Conservation (phyloP, 2,888 invertebrate genomes). For the Parnassius glacialis region DNA sequence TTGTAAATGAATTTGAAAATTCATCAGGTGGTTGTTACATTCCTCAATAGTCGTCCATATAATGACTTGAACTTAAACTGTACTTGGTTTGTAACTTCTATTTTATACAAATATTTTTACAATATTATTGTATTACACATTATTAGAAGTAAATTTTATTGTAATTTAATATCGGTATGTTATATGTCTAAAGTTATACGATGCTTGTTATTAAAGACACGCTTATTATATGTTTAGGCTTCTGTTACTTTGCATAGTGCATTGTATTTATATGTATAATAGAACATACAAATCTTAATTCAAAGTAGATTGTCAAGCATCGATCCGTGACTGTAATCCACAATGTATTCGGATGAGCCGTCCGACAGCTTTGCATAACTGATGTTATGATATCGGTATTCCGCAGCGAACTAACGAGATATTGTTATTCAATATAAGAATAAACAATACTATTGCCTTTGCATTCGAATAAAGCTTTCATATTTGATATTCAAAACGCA, state of each 20-base stretch:
- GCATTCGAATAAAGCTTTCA: conserved; percentile 56
- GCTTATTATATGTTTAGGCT: not conserved
- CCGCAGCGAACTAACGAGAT: conserved; percentile 37
- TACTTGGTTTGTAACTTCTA: too few species aligned
- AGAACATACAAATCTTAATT: conserved; percentile 26
- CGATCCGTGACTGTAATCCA: conserved; percentile 31
- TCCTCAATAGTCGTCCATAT: too few species aligned
- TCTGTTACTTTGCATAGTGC: not conserved
- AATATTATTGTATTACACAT: too few species aligned
- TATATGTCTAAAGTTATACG: too few species aligned
- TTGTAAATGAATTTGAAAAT: too few species aligned
- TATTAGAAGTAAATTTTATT: too few species aligned
- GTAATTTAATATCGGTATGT: too few species aligned
- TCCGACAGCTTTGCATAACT: conserved; percentile 34
- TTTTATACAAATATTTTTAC: too few species aligned
- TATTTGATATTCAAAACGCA: conserved; percentile 57
- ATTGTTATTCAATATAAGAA: conserved; percentile 63
- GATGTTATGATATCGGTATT: conserved; percentile 52
- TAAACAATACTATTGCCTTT: conserved; percentile 55
- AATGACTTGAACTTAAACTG: too few species aligned
- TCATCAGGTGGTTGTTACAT: too few species aligned
- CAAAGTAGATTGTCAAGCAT: conserved; percentile 33
- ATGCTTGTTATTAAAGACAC: too few species aligned
- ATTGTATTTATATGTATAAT: conserved; percentile 25
- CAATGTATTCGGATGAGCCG: conserved; percentile 25